These are phyloP conservation scores for Corbicula japonica DNA, from an alignment of 2,888 invertebrate genomes.

Conservation along the genomic window DNA sequence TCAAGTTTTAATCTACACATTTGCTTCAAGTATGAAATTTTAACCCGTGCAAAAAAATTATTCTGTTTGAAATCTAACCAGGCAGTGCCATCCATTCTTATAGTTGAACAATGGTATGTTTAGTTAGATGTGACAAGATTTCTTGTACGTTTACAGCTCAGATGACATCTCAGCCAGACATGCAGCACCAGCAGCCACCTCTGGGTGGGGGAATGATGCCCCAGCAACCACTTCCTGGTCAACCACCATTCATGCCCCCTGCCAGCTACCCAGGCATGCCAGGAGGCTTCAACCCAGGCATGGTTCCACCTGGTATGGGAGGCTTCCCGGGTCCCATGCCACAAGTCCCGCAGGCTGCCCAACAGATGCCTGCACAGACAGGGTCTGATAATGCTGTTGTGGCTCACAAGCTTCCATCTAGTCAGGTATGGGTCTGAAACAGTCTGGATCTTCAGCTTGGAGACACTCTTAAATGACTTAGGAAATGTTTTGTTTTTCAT, in stretches of 20 bases:
- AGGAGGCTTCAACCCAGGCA: slow-evolving; percentile 75
- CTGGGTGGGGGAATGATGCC: slow-evolving; percentile 41
- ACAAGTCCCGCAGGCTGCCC: slow-evolving; percentile 49
- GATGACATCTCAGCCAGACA: slow-evolving; percentile 45
- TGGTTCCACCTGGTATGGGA: slow-evolving; percentile 77
- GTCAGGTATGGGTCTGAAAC: slow-evolving; percentile 67
- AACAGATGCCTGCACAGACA: slow-evolving; percentile 21
- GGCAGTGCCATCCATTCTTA: too few relatives aligned
- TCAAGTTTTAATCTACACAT: too few relatives aligned
- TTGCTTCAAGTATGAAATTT: too few relatives aligned
- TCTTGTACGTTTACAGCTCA: slow-evolving; percentile 65
- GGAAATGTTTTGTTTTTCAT: too few relatives aligned
- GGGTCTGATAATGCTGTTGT: slow-evolving; percentile 67
- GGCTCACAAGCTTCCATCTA: slow-evolving; percentile 76
- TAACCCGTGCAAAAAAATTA: too few relatives aligned
- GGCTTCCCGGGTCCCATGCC: slow-evolving; percentile 61
- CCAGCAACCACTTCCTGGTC: slow-evolving; percentile 39
- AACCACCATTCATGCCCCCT: slow-evolving; percentile 40
- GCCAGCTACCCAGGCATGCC: slow-evolving; percentile 65
- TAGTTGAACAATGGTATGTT: too few relatives aligned
- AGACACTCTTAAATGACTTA: too few relatives aligned
- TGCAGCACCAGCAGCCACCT: slow-evolving; percentile 31
- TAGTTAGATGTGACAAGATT: too few relatives aligned
- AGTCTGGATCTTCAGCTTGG: too few relatives aligned
- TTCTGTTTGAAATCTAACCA: too few relatives aligned